These are phyloP conservation scores for Heterotilapia buettikoferi DNA, from an alignment of 2,113 vertebrate genomes.

Conservation along the genomic window DNA sequence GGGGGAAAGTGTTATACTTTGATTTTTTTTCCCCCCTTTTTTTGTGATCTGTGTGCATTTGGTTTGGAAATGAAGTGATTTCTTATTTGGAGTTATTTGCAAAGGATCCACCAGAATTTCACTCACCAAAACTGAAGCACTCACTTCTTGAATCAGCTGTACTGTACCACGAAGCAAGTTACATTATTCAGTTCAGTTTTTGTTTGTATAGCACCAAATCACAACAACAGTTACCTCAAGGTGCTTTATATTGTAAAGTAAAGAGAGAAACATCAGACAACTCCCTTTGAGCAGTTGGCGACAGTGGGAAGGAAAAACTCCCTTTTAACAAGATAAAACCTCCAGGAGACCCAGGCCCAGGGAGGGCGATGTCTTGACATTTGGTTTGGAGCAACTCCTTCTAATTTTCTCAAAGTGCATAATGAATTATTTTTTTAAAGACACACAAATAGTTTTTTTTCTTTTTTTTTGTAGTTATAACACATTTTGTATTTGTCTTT, in stretches of 20 bases:
- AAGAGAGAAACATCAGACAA: background rate
- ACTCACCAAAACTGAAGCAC: background rate
- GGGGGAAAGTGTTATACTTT: background rate
- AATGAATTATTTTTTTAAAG: background rate
- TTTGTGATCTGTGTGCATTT: background rate
- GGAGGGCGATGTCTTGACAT: background rate
- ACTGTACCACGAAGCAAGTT: background rate
- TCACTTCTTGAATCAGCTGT: background rate
- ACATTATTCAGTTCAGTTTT: background rate
- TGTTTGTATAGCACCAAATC: background rate
- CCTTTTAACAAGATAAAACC: background rate
- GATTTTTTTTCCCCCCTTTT: accelerated
- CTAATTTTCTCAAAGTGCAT: background rate
- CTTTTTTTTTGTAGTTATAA: background rate
- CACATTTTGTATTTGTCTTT: background rate
- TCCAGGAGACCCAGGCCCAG: background rate
- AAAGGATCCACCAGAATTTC: background rate
- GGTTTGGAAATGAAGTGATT: background rate
- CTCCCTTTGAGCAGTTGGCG: background rate
- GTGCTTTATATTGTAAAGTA: background rate
- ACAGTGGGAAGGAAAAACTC: background rate
- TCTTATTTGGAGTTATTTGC: background rate
- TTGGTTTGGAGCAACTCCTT: background rate
- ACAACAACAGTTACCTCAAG: background rate
- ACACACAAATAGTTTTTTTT: background rate